phyloP scores from a whole-genome alignment of 2,113 vertebrate genomes.

The Abramis brama region DNA sequence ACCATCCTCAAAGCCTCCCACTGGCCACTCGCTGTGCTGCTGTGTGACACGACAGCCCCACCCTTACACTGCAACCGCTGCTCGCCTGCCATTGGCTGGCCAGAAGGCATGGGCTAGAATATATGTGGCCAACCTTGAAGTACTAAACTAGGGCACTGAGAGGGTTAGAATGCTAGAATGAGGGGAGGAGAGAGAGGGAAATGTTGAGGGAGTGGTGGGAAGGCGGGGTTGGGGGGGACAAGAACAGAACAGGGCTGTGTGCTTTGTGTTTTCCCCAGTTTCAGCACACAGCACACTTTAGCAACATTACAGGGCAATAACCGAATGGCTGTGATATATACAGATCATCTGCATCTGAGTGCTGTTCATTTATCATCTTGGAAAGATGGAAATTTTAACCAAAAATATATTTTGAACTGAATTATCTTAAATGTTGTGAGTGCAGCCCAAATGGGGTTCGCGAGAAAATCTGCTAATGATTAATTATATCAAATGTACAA shows the following conservation, averaged over 20 bases:
- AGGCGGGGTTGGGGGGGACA: conserved; percentile 55
- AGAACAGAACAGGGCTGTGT: conserved; percentile 48
- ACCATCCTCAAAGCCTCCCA: conserved; percentile 34
- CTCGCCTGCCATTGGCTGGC: conserved; percentile 73
- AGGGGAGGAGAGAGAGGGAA: conserved; percentile 61
- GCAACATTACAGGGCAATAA: background rate
- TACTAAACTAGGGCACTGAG: conserved; percentile 80
- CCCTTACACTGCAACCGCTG: conserved; percentile 67
- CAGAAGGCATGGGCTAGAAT: conserved; percentile 70
- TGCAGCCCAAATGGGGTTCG: background rate
- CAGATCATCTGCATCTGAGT: background rate
- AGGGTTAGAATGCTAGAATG: conserved; percentile 73
- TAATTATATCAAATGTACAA: background rate
- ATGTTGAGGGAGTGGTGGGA: conserved; percentile 45
- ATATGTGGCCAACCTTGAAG: conserved; percentile 80
- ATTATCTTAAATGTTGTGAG: background rate
- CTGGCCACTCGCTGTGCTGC: conserved; percentile 44
- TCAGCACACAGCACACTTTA: conserved; percentile 32
- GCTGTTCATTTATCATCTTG: background rate
- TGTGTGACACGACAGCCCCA: conserved; percentile 65
- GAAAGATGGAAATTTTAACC: background rate
- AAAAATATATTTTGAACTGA: background rate
- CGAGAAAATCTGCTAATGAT: background rate
- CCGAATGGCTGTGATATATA: background rate
- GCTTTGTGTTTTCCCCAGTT: conserved; percentile 16